These are phyloP conservation scores for Ammodramus savannarum DNA, from an alignment of 2,113 vertebrate species.

Conservation along the genomic window DNA sequence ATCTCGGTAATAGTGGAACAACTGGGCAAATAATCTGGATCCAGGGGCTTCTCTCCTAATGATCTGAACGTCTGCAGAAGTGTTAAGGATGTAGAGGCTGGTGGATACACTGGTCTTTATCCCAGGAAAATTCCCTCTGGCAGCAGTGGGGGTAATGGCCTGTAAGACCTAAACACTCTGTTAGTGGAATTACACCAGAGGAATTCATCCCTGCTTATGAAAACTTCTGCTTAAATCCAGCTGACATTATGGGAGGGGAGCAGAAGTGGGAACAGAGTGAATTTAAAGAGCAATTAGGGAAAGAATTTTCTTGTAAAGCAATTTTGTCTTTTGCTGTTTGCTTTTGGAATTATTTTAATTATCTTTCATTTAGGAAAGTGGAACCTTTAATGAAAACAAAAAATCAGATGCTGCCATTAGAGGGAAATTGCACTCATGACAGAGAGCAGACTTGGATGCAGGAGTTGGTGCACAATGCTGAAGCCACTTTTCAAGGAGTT, in stretches of 20 bases:
- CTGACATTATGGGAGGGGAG: neutral
- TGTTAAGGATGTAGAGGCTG: neutral
- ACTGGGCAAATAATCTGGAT: neutral
- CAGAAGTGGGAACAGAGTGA: neutral
- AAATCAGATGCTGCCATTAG: neutral
- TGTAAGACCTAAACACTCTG: neutral
- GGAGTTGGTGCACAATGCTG: neutral
- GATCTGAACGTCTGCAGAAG: neutral
- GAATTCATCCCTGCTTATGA: neutral
- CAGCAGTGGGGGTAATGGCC: neutral
- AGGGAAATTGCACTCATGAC: neutral
- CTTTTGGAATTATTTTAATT: slow-evolving; percentile 29
- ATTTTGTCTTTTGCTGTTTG: neutral
- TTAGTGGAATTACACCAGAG: neutral
- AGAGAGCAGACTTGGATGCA: neutral
- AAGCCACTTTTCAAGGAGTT: neutral
- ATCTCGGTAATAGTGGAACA: neutral
- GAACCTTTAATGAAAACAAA: neutral
- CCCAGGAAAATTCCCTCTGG: neutral
- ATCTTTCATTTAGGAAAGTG: neutral
- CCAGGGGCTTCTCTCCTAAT: neutral
- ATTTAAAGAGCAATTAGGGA: neutral
- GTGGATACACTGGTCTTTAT: neutral
- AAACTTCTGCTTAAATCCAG: neutral
- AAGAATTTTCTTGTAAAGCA: neutral